phyloP scores from a whole-genome alignment of 2,888 invertebrate genomes.

The Rugalucina vietnamica region DNA sequence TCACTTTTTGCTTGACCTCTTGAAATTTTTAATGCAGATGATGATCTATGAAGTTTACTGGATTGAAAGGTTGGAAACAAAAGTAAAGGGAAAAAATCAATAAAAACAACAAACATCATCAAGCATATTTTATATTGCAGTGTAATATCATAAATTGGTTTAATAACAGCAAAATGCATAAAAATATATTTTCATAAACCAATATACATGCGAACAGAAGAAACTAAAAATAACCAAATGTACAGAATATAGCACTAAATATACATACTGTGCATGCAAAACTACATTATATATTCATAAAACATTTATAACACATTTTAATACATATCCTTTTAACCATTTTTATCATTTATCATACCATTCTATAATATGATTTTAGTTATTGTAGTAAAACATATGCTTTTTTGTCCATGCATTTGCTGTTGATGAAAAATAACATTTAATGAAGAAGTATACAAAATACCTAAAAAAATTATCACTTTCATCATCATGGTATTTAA shows the following conservation, averaged over 20 bases:
- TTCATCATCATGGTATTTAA: too few species aligned
- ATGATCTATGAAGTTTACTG: background rate
- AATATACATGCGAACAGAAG: background rate
- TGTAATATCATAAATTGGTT: background rate
- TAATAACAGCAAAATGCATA: background rate
- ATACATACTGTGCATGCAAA: background rate
- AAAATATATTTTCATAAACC: slow-evolving; percentile 4
- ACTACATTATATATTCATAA: too few species aligned
- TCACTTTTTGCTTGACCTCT: too few species aligned
- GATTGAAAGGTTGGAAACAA: background rate
- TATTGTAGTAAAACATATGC: too few species aligned
- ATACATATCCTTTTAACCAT: too few species aligned
- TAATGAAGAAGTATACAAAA: too few species aligned
- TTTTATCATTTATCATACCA: too few species aligned
- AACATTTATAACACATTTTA: too few species aligned
- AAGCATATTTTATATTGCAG: slow-evolving; percentile 10
- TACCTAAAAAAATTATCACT: too few species aligned
- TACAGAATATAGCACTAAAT: background rate
- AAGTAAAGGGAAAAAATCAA: background rate
- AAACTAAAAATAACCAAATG: background rate
- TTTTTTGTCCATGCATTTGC: too few species aligned
- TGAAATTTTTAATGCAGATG: background rate
- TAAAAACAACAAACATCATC: background rate
- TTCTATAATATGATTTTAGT: too few species aligned
- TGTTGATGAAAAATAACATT: too few species aligned